phyloP scores from a whole-genome alignment of 2,797 vertebrate genomes.

The Cryptoblepharus egeriae region DNA sequence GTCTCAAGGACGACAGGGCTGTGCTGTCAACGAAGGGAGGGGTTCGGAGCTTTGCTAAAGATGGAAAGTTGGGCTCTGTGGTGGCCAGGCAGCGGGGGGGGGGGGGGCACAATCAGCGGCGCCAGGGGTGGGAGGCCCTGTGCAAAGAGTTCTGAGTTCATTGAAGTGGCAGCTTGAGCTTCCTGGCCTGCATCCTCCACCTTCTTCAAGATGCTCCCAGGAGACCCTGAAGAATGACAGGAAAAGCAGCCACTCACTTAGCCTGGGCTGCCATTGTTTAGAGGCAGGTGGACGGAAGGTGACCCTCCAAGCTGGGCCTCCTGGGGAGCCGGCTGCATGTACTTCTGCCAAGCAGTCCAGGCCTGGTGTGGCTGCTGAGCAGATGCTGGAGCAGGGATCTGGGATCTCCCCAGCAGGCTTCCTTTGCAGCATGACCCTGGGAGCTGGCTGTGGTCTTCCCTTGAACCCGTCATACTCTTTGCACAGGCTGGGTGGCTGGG shows the following conservation, averaged over 20 bases:
- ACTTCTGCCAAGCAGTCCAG: too few relatives aligned
- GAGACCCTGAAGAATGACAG: conserved; percentile 57
- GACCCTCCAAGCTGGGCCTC: not conserved
- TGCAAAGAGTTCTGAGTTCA: not conserved
- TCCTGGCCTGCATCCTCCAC: conserved; percentile 44
- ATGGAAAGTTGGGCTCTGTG: too few relatives aligned
- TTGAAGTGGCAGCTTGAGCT: conserved; percentile 23
- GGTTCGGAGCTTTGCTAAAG: too few relatives aligned
- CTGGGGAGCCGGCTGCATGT: too few relatives aligned
- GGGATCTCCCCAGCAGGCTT: not conserved
- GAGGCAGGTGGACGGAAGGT: not conserved
- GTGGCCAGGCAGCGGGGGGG: not conserved
- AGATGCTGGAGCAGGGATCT: not conserved
- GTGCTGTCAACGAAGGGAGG: too few relatives aligned
- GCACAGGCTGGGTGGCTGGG: too few relatives aligned
- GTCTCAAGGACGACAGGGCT: too few relatives aligned
- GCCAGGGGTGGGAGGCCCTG: too few relatives aligned
- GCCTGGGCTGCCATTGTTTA: not conserved
- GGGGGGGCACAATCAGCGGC: too few relatives aligned
- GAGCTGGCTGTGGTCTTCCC: not conserved
- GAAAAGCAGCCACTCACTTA: conserved; percentile 10
- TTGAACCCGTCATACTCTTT: too few relatives aligned
- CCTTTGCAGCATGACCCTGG: not conserved
- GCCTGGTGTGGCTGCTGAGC: not conserved
- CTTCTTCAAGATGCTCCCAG: conserved; percentile 52